Evolutionary conservation across 2,797 vertebrate species (phyloP).

Genomic region (Diplodus sargus): DNA sequence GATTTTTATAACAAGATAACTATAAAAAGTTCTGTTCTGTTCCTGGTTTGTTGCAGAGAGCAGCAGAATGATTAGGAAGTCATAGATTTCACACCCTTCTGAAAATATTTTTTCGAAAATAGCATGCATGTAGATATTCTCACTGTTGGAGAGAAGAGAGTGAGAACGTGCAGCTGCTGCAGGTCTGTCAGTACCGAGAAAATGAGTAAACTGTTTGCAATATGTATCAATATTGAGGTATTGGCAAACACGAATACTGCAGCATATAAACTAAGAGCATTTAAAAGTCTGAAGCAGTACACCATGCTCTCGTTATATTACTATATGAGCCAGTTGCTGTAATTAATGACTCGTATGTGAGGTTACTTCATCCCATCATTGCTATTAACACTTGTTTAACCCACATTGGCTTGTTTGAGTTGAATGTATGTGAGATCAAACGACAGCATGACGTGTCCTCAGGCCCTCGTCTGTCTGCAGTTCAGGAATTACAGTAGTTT

Average conservation of each 20-base stretch:
- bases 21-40: too few relatives aligned
- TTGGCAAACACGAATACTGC: not conserved
- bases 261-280: not conserved
- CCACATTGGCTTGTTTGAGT: not conserved
- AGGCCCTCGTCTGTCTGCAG: not conserved
- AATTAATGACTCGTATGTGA: not conserved
- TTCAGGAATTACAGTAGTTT: conserved; percentile 20
- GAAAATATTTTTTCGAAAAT: too few relatives aligned
- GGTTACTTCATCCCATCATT: not conserved
- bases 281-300: not conserved
- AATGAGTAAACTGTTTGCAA: too few relatives aligned
- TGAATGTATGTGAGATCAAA: not conserved
- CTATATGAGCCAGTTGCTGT: not conserved
- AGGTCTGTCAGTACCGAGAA: too few relatives aligned
- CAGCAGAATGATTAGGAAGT: too few relatives aligned
- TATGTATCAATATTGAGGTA: too few relatives aligned
- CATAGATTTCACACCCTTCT: too few relatives aligned
- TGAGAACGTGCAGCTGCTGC: too few relatives aligned
- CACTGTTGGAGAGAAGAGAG: too few relatives aligned
- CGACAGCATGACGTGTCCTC: not conserved
- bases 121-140: too few relatives aligned
- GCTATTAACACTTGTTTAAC: not conserved
- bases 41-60: too few relatives aligned
- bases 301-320: not conserved
- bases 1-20: too few relatives aligned